phyloP scores from a whole-genome alignment of 53 echinoderm and acorn worm genomes.

The Apostichopus leukothele region DNA sequence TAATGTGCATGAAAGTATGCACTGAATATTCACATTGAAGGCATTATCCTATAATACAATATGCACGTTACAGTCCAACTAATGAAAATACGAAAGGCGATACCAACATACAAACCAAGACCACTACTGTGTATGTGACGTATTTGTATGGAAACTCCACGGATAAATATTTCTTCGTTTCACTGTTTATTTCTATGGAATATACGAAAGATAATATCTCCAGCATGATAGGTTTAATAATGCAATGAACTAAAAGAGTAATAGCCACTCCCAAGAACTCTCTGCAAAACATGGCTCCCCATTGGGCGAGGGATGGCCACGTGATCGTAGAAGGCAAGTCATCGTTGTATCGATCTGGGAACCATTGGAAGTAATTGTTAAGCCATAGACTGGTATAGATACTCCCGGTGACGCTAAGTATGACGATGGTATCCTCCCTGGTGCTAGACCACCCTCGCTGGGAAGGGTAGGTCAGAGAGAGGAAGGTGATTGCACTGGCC shows the following conservation, averaged over 20 bases:
- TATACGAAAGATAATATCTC: conserved; percentile 45
- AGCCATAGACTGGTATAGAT: conserved; percentile 65
- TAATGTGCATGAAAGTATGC: too few species aligned
- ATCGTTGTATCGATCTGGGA: conserved; percentile 55
- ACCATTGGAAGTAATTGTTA: conserved; percentile 48
- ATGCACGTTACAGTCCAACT: conserved; percentile 45
- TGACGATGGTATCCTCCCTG: conserved; percentile 77
- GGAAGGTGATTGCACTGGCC: conserved; percentile 42
- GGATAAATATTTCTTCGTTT: conserved; percentile 55
- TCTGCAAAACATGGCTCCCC: conserved; percentile 61
- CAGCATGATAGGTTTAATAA: conserved; percentile 60
- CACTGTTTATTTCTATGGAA: conserved; percentile 59
- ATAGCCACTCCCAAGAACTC: conserved; percentile 52
- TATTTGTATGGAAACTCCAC: conserved; percentile 76
- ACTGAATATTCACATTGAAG: too few species aligned
- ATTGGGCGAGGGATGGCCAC: conserved; percentile 59
- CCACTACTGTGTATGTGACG: conserved; percentile 59
- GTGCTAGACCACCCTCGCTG: conserved; percentile 78
- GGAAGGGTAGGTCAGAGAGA: conserved; percentile 63
- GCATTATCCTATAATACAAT: too few species aligned
- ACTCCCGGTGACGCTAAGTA: conserved; percentile 65
- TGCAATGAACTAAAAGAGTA: conserved; percentile 55
- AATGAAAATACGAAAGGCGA: conserved; percentile 53
- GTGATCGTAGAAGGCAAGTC: conserved; percentile 54
- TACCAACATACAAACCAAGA: conserved; percentile 10